Evolutionary conservation across 2,113 vertebrate species (phyloP).

Genomic region (Paratilapia polleni): DNA sequence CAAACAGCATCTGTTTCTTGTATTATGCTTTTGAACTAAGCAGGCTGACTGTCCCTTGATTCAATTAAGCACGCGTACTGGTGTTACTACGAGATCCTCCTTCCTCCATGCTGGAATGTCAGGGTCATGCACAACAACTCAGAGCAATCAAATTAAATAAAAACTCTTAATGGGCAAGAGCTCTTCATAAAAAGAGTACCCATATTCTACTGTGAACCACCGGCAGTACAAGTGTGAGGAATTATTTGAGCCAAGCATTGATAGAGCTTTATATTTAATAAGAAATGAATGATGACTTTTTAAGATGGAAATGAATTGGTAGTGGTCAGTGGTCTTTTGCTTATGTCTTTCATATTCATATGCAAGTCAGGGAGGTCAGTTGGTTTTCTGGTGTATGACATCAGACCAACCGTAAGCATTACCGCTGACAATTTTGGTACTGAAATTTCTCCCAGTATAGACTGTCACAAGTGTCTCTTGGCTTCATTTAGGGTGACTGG

Average conservation of each 20-base stretch:
- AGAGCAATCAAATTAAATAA: constrained; percentile 66
- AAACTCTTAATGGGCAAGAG: constrained; percentile 44
- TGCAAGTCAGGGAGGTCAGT: background rate
- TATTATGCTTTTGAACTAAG: constrained; percentile 57
- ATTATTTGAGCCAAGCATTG: background rate
- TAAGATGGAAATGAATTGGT: background rate
- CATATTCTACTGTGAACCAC: constrained; percentile 38
- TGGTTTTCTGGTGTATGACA: constrained; percentile 41
- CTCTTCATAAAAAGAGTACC: constrained; percentile 36
- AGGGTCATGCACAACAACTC: constrained; percentile 61
- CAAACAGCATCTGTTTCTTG: constrained; percentile 73
- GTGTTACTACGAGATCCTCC: constrained; percentile 52
- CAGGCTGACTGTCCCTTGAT: constrained; percentile 60
- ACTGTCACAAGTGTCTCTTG: constrained; percentile 62
- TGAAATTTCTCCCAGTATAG: constrained; percentile 64
- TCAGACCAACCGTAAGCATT: constrained; percentile 32
- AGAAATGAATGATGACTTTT: background rate
- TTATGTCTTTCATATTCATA: background rate
- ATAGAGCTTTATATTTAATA: background rate
- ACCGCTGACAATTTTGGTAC: constrained; percentile 51
- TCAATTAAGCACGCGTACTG: constrained; percentile 50
- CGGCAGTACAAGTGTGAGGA: constrained; percentile 6
- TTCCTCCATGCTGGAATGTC: constrained; percentile 56
- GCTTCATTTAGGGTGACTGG: constrained; percentile 56
- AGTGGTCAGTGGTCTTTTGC: background rate